A percentile compares a stretch with the other conserved stretches of the same genome.
Evolutionary conservation across 1,140 invertebrate genomes (phyloP).

Genomic region (Luehdorfia chinensis): DNA sequence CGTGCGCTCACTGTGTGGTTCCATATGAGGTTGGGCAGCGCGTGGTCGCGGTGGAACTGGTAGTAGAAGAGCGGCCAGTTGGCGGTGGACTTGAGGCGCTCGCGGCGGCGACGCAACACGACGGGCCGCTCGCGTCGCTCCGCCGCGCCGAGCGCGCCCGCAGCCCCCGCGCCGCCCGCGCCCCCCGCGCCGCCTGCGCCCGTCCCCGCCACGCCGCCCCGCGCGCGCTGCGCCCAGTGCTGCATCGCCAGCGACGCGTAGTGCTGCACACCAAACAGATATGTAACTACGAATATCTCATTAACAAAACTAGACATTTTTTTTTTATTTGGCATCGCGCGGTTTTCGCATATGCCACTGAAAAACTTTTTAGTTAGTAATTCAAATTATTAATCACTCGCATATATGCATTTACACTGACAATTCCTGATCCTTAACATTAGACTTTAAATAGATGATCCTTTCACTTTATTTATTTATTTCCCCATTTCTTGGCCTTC

Average conservation of each 20-base stretch:
- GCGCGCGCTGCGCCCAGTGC: slow-evolving; percentile 92
- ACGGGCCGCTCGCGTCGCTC: slow-evolving; percentile 86
- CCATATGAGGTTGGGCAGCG: slow-evolving; percentile 98
- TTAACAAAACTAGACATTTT: no score
- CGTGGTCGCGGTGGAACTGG: slow-evolving; percentile 96
- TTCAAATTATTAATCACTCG: no score
- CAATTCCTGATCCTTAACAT: no score
- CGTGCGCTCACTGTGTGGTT: slow-evolving; percentile 93
- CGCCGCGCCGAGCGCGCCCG: slow-evolving; percentile 76
- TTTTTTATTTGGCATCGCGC: no score
- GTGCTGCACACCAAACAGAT: slow-evolving; percentile 46
- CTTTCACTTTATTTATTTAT: no score
- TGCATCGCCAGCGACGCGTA: slow-evolving; percentile 86
- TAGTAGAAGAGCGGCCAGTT: slow-evolving; percentile 98
- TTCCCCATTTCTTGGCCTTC: no score
- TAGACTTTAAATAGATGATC: no score
- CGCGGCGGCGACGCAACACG: slow-evolving; percentile 91
- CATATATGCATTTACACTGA: no score
- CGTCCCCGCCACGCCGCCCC: slow-evolving; percentile 77
- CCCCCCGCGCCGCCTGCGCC: slow-evolving; percentile 76
- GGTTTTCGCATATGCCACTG: no score
- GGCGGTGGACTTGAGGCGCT: slow-evolving; percentile 93
- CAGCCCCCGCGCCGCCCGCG: slow-evolving; percentile 56
- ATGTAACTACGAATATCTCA: slow-evolving; percentile 11
- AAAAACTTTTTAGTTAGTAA: no score